phyloP scores from a whole-genome alignment of 2,888 invertebrate species.

The Rosalia funebris region DNA sequence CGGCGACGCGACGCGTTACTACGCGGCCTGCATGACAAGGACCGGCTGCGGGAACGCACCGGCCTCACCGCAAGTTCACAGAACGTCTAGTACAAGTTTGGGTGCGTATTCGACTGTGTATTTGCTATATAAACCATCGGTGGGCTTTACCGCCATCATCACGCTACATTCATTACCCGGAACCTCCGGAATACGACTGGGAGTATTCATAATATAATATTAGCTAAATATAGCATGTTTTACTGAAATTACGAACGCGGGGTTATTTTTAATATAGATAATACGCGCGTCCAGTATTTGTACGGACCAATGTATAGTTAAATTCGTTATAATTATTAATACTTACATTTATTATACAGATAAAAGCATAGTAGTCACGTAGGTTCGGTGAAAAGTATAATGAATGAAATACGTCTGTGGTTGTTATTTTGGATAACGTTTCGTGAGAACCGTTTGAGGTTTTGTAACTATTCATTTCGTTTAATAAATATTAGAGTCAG shows the following conservation, averaged over 20 bases:
- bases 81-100: slow-evolving; percentile 39
- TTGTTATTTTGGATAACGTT: too few species aligned
- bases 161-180: slow-evolving; percentile 6
- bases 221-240: background rate
- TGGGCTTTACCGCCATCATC: slow-evolving; percentile 19
- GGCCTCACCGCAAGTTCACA: slow-evolving; percentile 36
- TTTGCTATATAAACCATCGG: slow-evolving; percentile 16
- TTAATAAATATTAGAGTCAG: too few species aligned
- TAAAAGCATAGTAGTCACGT: too few species aligned
- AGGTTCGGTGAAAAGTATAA: too few species aligned
- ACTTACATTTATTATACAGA: too few species aligned
- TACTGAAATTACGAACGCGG: background rate
- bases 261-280: background rate
- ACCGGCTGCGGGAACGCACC: slow-evolving; percentile 29
- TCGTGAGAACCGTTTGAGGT: too few species aligned
- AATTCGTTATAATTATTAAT: too few species aligned
- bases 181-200: background rate
- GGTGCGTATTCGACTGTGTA: slow-evolving; percentile 14
- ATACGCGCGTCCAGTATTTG: too few species aligned
- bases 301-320: too few species aligned
- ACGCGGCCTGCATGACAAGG: slow-evolving; percentile 71
- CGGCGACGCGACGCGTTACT: slow-evolving; percentile 71
- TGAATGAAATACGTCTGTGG: too few species aligned
- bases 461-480: too few species aligned
- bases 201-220: background rate